These are phyloP conservation scores for Myotis findleyi DNA, from an alignment of 2,797 vertebrate species.

Conservation along the genomic window DNA sequence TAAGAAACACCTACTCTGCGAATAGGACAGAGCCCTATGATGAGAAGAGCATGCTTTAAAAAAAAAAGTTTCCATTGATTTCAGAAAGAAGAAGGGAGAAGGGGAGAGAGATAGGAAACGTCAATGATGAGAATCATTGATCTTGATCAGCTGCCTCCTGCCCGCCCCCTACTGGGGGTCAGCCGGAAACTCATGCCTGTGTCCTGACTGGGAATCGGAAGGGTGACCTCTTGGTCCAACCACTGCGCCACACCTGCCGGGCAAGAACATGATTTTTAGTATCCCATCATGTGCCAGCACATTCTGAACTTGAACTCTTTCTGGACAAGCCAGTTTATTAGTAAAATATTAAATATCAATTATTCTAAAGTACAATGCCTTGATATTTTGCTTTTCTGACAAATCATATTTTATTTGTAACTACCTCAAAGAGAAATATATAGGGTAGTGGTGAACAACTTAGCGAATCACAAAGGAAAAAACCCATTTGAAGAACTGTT, in stretches of 20 bases:
- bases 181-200: no score
- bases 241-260: no score
- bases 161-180: no score
- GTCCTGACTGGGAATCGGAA: no score
- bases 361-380: neutral
- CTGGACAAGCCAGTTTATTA: neutral
- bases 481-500: neutral
- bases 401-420: slow-evolving; percentile 49
- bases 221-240: no score
- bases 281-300: neutral
- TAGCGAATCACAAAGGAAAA: neutral
- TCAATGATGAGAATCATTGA: no score
- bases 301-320: slow-evolving; percentile 13
- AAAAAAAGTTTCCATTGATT: no score
- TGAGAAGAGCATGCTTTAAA: neutral
- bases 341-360: neutral
- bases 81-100: no score
- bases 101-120: no score
- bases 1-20: neutral
- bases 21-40: neutral
- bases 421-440: neutral
- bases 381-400: slow-evolving; percentile 18
- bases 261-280: slow-evolving; percentile 17
- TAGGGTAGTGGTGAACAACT: neutral
- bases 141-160: no score